A percentile compares a stretch with the other conserved stretches of the same genome.
These are phyloP conservation scores for Tachina grossa DNA, from an alignment of 2,888 invertebrate species.

Conservation along the genomic window DNA sequence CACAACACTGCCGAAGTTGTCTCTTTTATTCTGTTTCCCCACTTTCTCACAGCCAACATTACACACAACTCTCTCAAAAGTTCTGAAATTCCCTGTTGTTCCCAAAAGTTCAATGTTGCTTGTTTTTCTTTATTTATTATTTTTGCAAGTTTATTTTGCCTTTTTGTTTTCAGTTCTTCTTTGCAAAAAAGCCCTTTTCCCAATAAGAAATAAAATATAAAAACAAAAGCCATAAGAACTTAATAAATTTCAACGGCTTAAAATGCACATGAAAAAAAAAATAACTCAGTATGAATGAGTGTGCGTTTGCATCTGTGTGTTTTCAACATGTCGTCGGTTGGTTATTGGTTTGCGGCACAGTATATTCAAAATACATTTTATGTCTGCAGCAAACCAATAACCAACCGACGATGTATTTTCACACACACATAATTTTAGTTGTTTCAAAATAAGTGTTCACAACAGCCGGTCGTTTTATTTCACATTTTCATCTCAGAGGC, in stretches of 20 bases:
- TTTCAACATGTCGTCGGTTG: not conserved
- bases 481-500: slow-evolving; percentile 42
- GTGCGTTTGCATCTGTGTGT: not conserved
- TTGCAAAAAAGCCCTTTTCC: slow-evolving; percentile 46
- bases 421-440: not conserved
- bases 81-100: slow-evolving; percentile 51
- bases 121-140: slow-evolving; percentile 6
- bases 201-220: slow-evolving; percentile 34
- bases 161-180: slow-evolving; percentile 2
- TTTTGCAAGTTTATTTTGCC: slow-evolving; percentile 30
- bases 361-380: too few relatives aligned
- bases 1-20: slow-evolving; percentile 5
- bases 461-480: slow-evolving; percentile 19
- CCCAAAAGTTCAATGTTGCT: slow-evolving; percentile 46
- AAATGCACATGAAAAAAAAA: not conserved
- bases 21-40: slow-evolving; percentile 27
- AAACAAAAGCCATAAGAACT: slow-evolving; percentile 52
- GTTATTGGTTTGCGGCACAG: too few relatives aligned
- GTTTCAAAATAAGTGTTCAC: not conserved
- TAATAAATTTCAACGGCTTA: slow-evolving; percentile 24
- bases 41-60: slow-evolving; percentile 28
- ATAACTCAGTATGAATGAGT: not conserved
- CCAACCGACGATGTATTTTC: too few relatives aligned
- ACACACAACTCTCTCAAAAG: slow-evolving; percentile 36
- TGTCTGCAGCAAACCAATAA: too few relatives aligned